phyloP scores from a whole-genome alignment of 53 echinoderm and acorn worm species.

The Arbacia lixula region DNA sequence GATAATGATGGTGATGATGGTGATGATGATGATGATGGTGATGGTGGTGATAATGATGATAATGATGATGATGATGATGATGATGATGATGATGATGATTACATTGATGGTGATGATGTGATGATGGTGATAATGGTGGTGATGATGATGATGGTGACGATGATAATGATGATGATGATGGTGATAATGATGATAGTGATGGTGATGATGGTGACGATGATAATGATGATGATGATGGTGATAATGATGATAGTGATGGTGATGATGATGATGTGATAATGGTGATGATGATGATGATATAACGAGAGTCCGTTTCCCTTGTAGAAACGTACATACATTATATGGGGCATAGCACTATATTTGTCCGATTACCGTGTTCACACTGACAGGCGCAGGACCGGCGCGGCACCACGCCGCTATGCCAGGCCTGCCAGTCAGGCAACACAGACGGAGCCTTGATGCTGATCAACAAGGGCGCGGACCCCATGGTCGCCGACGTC shows the following conservation, averaged over 20 bases:
- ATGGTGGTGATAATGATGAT: conserved; percentile 6
- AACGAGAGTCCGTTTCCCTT: no score
- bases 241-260: not conserved
- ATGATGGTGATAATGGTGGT: no score
- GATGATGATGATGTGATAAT: not conserved
- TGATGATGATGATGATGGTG: conserved; percentile 8
- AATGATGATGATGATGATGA: conserved; percentile 21
- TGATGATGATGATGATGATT: conserved; percentile 22
- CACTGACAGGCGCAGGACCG: not conserved
- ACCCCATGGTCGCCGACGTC: not conserved
- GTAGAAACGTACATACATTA: no score
- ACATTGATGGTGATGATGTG: not conserved
- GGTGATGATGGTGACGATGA: not conserved
- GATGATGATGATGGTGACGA: not conserved
- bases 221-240: not conserved
- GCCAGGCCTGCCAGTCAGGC: not conserved
- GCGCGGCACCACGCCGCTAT: not conserved
- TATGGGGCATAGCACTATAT: not conserved
- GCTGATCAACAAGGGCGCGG: conserved; percentile 15
- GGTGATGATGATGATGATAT: not conserved
- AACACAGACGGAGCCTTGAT: conserved; percentile 5
- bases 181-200: not conserved
- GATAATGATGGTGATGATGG: conserved; percentile 11
- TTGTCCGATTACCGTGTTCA: not conserved
- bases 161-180: no score